Base-by-base conservation (phyloP, 1,140 invertebrate genomes). In the Nomia melanderi region DNA sequence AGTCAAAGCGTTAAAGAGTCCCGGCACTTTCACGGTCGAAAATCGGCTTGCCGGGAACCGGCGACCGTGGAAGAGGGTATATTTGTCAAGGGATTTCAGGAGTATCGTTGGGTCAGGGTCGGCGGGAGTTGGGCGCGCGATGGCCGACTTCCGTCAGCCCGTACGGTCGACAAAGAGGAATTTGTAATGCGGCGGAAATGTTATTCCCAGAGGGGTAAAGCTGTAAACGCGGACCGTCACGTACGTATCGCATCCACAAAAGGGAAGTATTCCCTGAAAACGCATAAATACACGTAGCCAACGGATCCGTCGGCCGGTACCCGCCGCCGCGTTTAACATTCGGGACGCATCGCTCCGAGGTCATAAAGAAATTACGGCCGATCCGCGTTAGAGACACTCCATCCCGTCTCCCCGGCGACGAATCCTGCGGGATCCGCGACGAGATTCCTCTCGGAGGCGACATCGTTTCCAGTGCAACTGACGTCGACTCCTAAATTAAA, bases 181-280 rank as follows among this genome's bases (percentile, higher is more conserved):
- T 84, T 81, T 72, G 65, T 85, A 85, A 85, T 85, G 82, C 74
- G 71, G 75, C 82, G 83, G 83, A 85, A 84, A 81, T 75, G 79
- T 85, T 71, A 59, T 84, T 83, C 73, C 69, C 64, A 77, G 60
- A 83, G 67, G 81, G 78, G 81, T 83, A 65, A 83, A 39, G 67
- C 54, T 41, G 8, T 70, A 70, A 78, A 50, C 59, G 77, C 66
- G 71, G 71, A 64, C 31, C 66, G 81, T 84, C 81, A 79, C 60
- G 60, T 83, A 79, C 56, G 6, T 60, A 60, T 50, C 36, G 27
- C 20, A 33, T 23, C 36, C 20, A 29, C 39, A 79, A 44, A 44
- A 63, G 57, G 57, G 67, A 70, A 64, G 67, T 78, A 78, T 63
- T 73, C 25, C 41, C 25, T 27, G 62, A 33, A 56, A 59, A 47